Percentiles rank a stretch among this genome's conserved stretches.
Conservation (phyloP, 2,113 vertebrate genomes). For the Prochilodus magdalenae region DNA sequence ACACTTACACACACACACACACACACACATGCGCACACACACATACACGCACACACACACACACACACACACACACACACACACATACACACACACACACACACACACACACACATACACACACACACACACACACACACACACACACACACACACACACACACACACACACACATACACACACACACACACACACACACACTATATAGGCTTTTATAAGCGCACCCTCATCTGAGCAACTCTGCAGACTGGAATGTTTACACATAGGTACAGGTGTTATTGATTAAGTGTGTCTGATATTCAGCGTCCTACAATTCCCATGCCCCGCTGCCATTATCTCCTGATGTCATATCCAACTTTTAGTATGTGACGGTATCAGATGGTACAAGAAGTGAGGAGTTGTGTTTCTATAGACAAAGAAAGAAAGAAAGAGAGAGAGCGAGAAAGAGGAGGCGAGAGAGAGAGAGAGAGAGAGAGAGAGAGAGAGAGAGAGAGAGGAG, state of each 20-base stretch:
- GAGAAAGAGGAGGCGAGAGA: neutral
- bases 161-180: no score
- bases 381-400: neutral
- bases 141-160: no score
- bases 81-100: no score
- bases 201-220: neutral
- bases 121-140: neutral
- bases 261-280: constrained; percentile 21
- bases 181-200: neutral
- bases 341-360: neutral
- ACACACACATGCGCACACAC: neutral
- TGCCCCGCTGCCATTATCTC: neutral
- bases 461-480: neutral
- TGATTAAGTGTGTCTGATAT: constrained; percentile 1
- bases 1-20: neutral
- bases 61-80: no score
- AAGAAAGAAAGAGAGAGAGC: neutral
- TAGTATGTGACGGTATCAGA: neutral
- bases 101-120: no score
- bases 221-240: neutral
- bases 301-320: neutral
- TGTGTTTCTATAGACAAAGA: neutral
- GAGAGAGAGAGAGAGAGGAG: neutral
- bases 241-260: neutral
- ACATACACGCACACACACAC: no score